Evolutionary conservation across 2,797 vertebrate species (phyloP).

Genomic region (Echeneis naucrates): DNA sequence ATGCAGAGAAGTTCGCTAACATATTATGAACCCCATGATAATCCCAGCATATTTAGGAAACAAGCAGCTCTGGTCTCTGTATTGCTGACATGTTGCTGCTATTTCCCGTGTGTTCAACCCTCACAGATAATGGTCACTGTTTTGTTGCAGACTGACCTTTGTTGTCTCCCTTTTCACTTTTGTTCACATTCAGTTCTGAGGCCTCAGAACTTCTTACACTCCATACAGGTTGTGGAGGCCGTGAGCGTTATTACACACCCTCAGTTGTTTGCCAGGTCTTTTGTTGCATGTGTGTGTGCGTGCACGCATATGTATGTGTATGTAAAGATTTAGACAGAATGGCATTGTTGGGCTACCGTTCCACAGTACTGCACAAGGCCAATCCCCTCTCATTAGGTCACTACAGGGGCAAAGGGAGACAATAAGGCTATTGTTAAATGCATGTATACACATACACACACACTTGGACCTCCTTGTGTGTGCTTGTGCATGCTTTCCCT

Average conservation of each 20-base stretch:
- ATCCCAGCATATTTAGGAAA: neutral
- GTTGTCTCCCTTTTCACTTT: constrained; percentile 47
- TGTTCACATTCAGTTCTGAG: constrained; percentile 51
- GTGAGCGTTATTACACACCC: constrained; percentile 8
- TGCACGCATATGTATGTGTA: constrained; percentile 20
- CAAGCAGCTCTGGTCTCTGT: constrained; percentile 21
- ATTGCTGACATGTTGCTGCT: constrained; percentile 38
- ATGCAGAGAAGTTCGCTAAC: neutral
- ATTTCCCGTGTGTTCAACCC: constrained; percentile 17
- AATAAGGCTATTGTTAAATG: constrained; percentile 70
- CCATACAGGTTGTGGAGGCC: constrained; percentile 33
- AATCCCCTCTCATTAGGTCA: constrained; percentile 57
- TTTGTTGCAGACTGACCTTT: constrained; percentile 42
- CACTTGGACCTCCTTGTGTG: constrained; percentile 21
- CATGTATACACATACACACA: constrained; percentile 20
- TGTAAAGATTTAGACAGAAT: constrained; percentile 27
- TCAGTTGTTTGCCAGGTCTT: constrained; percentile 39
- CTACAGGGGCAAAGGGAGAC: constrained; percentile 52
- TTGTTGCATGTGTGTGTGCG: neutral
- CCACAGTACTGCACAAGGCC: constrained; percentile 44
- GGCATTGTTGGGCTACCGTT: constrained; percentile 40
- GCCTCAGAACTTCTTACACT: constrained; percentile 46
- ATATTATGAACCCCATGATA: neutral
- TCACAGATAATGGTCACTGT: constrained; percentile 21
- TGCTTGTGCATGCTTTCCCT: constrained; percentile 31